phyloP scores from a whole-genome alignment of 2,888 invertebrate species.

The Vanessa cardui region DNA sequence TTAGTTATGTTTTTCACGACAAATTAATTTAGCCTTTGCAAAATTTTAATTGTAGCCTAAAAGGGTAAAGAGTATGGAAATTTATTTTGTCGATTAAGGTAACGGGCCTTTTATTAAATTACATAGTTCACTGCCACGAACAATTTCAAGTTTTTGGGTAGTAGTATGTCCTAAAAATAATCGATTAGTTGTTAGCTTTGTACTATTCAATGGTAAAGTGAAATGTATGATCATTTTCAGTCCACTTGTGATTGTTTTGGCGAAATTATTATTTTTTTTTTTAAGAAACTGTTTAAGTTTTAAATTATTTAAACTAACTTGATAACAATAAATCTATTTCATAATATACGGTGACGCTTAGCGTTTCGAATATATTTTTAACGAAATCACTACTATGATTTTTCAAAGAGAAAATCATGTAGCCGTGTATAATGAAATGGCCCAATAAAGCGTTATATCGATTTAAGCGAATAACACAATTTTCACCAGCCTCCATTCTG shows the following conservation, averaged over 20 bases:
- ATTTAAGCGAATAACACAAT: conserved; percentile 2
- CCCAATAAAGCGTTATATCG: background rate
- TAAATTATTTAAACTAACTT: too few relatives aligned
- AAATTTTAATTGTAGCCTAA: conserved; percentile 17
- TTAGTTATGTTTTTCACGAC: conserved; percentile 51
- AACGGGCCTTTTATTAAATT: background rate
- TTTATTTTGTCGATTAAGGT: conserved; percentile 2
- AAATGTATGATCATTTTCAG: too few relatives aligned
- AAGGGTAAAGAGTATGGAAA: background rate
- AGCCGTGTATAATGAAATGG: background rate
- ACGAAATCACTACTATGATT: background rate
- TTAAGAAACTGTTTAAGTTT: too few relatives aligned
- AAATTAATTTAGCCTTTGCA: conserved; percentile 20
- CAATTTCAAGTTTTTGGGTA: too few relatives aligned
- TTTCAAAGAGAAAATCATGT: background rate
- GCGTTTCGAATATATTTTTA: too few relatives aligned
- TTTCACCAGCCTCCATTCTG: background rate
- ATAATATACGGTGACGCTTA: too few relatives aligned
- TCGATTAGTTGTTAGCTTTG: too few relatives aligned
- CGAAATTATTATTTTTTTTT: too few relatives aligned
- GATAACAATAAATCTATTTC: too few relatives aligned
- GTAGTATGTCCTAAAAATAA: too few relatives aligned
- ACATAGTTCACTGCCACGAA: background rate
- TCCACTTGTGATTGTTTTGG: too few relatives aligned
- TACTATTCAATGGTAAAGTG: too few relatives aligned